phyloP scores from a whole-genome alignment of 2,797 vertebrate genomes.

The Loriculus beryllinus region DNA sequence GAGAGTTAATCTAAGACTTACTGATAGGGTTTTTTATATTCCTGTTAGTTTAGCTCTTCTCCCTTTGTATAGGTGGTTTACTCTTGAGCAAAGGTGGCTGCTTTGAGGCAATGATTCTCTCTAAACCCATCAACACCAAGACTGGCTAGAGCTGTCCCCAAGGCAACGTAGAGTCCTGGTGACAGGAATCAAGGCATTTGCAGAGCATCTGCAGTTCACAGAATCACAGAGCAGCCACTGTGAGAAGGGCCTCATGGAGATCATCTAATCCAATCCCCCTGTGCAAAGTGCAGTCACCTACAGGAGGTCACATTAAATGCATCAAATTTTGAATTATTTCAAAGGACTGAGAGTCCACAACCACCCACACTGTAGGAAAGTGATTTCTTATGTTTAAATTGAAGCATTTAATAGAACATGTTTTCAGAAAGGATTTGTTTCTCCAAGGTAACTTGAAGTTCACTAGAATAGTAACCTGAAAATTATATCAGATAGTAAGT shows the following conservation, averaged over 20 bases:
- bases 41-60: not conserved
- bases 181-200: not conserved
- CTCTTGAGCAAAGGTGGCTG: not conserved
- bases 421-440: not conserved
- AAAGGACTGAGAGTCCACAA: not conserved
- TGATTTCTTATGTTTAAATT: not conserved
- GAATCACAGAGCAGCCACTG: not conserved
- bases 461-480: not conserved
- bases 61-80: not conserved
- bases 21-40: rapidly evolving
- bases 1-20: not conserved
- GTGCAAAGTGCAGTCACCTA: not conserved
- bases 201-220: not conserved
- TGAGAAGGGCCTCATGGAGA: not conserved
- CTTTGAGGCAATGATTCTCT: not conserved
- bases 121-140: not conserved
- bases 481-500: not conserved
- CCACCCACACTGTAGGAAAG: not conserved
- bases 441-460: not conserved
- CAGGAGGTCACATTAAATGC: not conserved
- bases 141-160: not conserved
- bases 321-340: not conserved
- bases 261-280: not conserved
- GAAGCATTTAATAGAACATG: not conserved
- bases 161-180: not conserved